Conservation (phyloP, 2,888 invertebrate species). For the Alcis repandata region DNA sequence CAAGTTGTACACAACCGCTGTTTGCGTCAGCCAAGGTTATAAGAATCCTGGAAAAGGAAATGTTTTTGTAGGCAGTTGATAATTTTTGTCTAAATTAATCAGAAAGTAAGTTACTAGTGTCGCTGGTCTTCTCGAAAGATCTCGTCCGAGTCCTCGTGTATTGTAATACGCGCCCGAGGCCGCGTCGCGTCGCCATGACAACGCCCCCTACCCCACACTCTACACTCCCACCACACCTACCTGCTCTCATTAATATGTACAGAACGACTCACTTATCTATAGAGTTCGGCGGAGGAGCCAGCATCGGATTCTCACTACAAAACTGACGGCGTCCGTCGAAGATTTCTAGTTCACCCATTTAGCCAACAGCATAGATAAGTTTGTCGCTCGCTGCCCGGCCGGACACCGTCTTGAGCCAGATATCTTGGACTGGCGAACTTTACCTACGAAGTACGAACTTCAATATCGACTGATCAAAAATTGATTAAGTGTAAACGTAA, state of each 20-base stretch:
- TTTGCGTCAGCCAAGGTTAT: no score
- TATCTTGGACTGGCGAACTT: conserved; percentile 60
- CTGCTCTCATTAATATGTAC: conserved; percentile 84
- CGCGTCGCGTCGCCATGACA: conserved; percentile 81
- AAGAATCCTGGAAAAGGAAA: no score
- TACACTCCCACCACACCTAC: conserved; percentile 58
- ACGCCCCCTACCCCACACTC: conserved; percentile 57
- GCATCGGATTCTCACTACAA: not conserved
- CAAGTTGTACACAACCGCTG: no score
- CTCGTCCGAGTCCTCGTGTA: conserved; percentile 64
- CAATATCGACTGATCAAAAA: conserved; percentile 63
- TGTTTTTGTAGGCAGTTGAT: not conserved
- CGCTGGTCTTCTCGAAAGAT: conserved; percentile 45
- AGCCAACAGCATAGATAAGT: not conserved
- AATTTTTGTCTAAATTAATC: conserved; percentile 20
- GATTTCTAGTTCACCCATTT: not conserved
- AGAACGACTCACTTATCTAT: conserved; percentile 38
- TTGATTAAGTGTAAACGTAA: conserved; percentile 52
- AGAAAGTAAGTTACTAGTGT: conserved; percentile 22
- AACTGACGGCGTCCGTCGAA: not conserved
- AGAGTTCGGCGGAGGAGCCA: not conserved
- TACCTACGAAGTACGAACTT: conserved; percentile 34
- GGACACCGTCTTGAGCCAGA: conserved; percentile 62
- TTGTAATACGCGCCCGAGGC: conserved; percentile 79
- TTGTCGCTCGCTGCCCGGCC: not conserved